Base-by-base conservation (phyloP, 2,797 vertebrate genomes). In the Aphelocoma californica region DNA sequence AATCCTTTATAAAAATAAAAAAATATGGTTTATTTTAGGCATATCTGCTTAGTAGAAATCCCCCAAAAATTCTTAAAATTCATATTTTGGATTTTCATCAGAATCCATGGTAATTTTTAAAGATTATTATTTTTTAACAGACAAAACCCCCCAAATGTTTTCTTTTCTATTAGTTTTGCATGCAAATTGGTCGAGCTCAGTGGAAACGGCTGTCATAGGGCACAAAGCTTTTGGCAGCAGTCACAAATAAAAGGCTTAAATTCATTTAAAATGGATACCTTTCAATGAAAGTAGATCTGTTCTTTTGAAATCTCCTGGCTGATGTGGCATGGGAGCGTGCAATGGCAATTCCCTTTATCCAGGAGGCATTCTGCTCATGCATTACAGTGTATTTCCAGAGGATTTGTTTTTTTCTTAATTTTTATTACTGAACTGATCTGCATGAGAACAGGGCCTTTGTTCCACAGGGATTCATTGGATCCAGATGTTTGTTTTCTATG, bases 371-470 rank as follows among this genome's bases (percentile, higher is more conserved):
- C 75, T 95, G 58, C 42, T 88, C 53, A 28, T 90, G 58, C 65
- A 62, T 71, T 72, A 48, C 32, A 29, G 9, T 13, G 42, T 5
- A n/a, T 92, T 95, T 94, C 42, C 3, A 2, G 72, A 85, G 40
- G 53, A 56, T 92, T 88, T 81, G 20, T 12, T 26, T 80, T 72
- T 91, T 42, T 50, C 58, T 93, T 91, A 72, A 88, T 95, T 97
- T 96, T 96, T 92, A 93, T 96, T 91, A 93, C 60, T 74, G 66
- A 42, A 29, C 32, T 56, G 53, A 92, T 97, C 92, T 96, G 70
- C 93, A 95, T 94, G 92, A 86, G 79, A 96, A 83, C n/a, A n/a
- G 36, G 53, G 7, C 80, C 64, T 93, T 61, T 92, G 70, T 93
- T 96, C 86, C 1, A 0, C 23, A 17, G 92, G 87, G 91, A 85